Conservation (phyloP, 2,888 invertebrate species). For the Aleiodes testaceus region DNA sequence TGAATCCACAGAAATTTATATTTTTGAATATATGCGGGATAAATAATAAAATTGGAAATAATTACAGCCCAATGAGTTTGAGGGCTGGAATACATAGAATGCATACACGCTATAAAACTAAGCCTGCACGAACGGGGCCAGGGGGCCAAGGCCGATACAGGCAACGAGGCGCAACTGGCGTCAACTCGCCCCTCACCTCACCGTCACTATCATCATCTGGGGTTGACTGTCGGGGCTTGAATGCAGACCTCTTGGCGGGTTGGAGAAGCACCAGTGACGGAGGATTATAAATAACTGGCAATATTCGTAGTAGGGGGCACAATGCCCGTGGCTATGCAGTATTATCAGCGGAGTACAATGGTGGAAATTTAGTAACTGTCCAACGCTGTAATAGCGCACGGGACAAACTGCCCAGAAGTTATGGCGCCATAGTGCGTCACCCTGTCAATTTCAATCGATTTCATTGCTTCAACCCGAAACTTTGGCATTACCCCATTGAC, state of each 20-base stretch:
- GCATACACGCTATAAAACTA: conserved; percentile 33
- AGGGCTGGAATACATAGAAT: neutral
- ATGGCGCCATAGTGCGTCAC: conserved; percentile 15
- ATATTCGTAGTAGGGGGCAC: neutral
- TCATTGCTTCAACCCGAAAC: neutral
- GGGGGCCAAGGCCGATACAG: conserved; percentile 63
- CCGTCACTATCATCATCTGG: conserved; percentile 27
- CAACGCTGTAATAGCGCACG: neutral
- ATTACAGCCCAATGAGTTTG: conserved; percentile 13
- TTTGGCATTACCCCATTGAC: neutral
- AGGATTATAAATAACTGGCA: conserved; percentile 28
- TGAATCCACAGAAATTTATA: too few species aligned
- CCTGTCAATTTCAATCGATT: conserved; percentile 16
- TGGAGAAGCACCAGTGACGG: neutral
- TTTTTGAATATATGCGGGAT: too few species aligned
- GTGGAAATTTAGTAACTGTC: neutral
- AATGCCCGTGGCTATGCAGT: conserved; percentile 8
- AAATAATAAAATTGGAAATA: neutral
- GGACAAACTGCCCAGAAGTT: conserved; percentile 14
- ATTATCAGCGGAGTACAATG: conserved; percentile 19
- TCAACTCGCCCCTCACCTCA: conserved; percentile 31
- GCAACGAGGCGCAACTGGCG: conserved; percentile 43
- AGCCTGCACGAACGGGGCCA: conserved; percentile 62
- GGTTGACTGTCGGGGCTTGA: conserved; percentile 36
- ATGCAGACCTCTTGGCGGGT: conserved; percentile 29